phyloP scores from a whole-genome alignment of 2,797 vertebrate species.

The Megalops cyprinoides region DNA sequence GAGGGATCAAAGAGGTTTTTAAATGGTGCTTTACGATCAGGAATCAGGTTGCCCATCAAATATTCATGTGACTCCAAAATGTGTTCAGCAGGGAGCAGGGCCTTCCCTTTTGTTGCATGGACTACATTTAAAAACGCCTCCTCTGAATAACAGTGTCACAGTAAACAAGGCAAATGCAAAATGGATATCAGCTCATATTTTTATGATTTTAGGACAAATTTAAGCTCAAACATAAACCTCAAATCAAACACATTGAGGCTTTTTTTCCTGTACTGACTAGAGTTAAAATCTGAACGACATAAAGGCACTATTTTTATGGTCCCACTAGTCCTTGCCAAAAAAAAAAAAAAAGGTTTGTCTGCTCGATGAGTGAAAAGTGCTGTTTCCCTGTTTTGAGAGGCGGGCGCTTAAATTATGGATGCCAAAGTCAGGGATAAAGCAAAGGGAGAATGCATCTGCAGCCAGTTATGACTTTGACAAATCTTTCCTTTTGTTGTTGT shows the following conservation, averaged over 20 bases:
- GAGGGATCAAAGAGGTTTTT: slow-evolving; percentile 51
- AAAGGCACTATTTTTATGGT: slow-evolving; percentile 23
- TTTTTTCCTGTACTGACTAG: background rate
- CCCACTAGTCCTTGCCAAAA: slow-evolving; percentile 10
- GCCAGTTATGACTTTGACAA: background rate
- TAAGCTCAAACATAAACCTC: background rate
- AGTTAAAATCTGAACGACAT: slow-evolving; percentile 11
- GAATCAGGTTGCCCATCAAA: slow-evolving; percentile 52
- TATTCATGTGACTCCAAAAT: slow-evolving; percentile 40
- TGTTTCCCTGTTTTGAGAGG: slow-evolving; percentile 40
- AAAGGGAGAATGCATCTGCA: slow-evolving; percentile 8
- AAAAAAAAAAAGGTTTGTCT: slow-evolving; percentile 16
- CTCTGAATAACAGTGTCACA: slow-evolving; percentile 32
- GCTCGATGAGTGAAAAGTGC: slow-evolving; percentile 42
- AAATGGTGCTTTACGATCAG: slow-evolving; percentile 49
- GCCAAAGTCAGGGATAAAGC: slow-evolving; percentile 33
- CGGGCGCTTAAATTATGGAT: slow-evolving; percentile 48
- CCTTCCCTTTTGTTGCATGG: slow-evolving; percentile 23
- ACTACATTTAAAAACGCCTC: slow-evolving; percentile 31
- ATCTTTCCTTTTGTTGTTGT: slow-evolving; percentile 2
- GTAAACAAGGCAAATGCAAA: background rate
- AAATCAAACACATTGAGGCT: too few species aligned
- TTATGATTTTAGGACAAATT: background rate
- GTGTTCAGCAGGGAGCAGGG: slow-evolving; percentile 39
- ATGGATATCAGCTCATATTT: background rate